Evolutionary conservation across 2,888 invertebrate species (phyloP).

Genomic region (Parelbella ahira): DNA sequence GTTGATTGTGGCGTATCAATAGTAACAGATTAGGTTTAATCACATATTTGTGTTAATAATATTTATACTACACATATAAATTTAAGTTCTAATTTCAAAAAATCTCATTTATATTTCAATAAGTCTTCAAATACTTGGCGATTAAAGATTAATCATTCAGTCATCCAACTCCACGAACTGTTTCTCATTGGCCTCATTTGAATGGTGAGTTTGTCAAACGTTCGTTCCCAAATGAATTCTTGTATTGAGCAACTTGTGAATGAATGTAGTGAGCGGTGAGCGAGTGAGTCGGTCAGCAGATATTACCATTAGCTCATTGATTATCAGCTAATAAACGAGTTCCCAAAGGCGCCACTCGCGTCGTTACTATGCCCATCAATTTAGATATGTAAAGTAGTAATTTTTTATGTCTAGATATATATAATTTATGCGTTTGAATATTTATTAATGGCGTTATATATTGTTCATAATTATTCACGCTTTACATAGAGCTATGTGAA

Average conservation of each 20-base stretch:
- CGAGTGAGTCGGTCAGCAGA: constrained; percentile 8
- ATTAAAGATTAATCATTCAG: no score
- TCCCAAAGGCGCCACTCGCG: constrained; percentile 21
- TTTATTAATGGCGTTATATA: not conserved
- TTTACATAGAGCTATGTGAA: no score
- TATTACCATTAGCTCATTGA: constrained; percentile 22
- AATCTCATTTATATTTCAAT: no score
- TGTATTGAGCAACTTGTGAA: constrained; percentile 20
- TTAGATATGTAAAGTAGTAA: constrained; percentile 14
- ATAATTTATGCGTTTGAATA: not conserved
- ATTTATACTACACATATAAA: no score
- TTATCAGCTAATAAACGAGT: constrained; percentile 18
- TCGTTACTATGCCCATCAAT: constrained; percentile 18
- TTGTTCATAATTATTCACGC: no score
- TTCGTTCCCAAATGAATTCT: constrained; percentile 5
- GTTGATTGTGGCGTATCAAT: no score
- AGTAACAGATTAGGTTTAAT: no score
- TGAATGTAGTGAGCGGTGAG: constrained; percentile 11
- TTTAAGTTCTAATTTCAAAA: no score
- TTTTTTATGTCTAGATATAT: constrained; percentile 6
- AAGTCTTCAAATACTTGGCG: no score
- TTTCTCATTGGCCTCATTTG: constrained; percentile 10
- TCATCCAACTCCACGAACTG: constrained; percentile 10
- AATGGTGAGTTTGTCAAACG: constrained; percentile 5
- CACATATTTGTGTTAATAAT: no score